Conservation (phyloP, 2,113 vertebrate genomes). For the Melanostigma gelatinosum region DNA sequence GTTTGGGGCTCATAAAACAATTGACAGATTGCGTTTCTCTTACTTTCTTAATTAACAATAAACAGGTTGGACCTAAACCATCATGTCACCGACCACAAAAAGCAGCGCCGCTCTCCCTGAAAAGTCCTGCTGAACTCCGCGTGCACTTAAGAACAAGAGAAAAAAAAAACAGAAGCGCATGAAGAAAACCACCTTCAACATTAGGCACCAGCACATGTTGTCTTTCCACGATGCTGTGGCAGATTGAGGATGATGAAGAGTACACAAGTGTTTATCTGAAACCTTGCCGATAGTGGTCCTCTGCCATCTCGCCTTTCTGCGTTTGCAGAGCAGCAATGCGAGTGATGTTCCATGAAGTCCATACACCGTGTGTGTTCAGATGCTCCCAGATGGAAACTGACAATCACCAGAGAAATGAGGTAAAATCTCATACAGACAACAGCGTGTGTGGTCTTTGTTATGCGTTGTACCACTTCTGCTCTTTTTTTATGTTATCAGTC, state of each 20-base stretch:
- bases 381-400: background rate
- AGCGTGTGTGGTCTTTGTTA: background rate
- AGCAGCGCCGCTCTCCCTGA: background rate
- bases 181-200: background rate
- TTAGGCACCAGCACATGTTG: background rate
- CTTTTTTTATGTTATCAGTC: too few relatives aligned
- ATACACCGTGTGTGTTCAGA: background rate
- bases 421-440: background rate
- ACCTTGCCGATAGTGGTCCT: background rate
- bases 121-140: constrained; percentile 50
- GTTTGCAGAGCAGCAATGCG: background rate
- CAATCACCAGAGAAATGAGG: background rate
- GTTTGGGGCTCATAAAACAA: constrained; percentile 25
- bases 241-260: background rate
- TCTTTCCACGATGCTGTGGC: background rate
- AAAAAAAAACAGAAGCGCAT: constrained; percentile 10
- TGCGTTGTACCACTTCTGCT: background rate
- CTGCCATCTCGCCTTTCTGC: background rate
- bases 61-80: constrained; percentile 3
- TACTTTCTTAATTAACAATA: constrained; percentile 43
- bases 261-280: background rate
- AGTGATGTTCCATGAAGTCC: background rate
- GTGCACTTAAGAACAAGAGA: constrained; percentile 27
- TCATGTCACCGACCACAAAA: constrained; percentile 24
- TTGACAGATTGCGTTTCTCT: constrained; percentile 44